phyloP scores from a whole-genome alignment of 2,888 invertebrate species.

The Tiliacea citrago region DNA sequence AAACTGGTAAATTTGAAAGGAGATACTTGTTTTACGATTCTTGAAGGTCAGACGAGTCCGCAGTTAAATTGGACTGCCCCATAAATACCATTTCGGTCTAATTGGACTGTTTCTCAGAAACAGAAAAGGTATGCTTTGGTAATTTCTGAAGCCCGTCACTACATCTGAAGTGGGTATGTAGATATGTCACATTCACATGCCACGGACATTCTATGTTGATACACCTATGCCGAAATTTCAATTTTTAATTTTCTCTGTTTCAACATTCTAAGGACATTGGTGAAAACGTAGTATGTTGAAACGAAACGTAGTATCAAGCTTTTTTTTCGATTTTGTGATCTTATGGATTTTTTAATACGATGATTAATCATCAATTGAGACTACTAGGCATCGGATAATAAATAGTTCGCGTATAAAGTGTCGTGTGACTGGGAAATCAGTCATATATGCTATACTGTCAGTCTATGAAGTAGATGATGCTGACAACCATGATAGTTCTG shows the following conservation, averaged over 20 bases:
- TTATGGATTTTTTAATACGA: not conserved
- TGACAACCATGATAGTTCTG: too few relatives aligned
- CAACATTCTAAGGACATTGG: not conserved
- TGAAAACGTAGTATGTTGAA: too few relatives aligned
- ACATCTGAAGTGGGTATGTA: too few relatives aligned
- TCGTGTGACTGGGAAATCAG: not conserved
- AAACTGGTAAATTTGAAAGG: slow-evolving; percentile 9
- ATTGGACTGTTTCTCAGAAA: slow-evolving; percentile 30
- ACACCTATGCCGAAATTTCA: too few relatives aligned
- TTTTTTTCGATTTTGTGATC: not conserved
- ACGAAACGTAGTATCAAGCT: too few relatives aligned
- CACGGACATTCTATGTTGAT: not conserved
- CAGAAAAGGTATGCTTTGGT: slow-evolving; percentile 3
- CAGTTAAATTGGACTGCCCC: slow-evolving; percentile 24
- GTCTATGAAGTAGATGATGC: too few relatives aligned
- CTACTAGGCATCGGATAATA: not conserved
- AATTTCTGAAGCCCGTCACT: slow-evolving; percentile 2
- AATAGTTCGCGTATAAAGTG: not conserved
- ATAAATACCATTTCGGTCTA: slow-evolving; percentile 24
- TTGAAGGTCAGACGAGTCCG: slow-evolving; percentile 15
- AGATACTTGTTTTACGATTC: slow-evolving; percentile 3
- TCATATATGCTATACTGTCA: too few relatives aligned
- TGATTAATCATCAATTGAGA: not conserved
- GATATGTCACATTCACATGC: not conserved
- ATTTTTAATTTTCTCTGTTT: not conserved